These are phyloP conservation scores for Cataglyphis livida DNA, from an alignment of 2,888 invertebrate species.

Conservation along the genomic window DNA sequence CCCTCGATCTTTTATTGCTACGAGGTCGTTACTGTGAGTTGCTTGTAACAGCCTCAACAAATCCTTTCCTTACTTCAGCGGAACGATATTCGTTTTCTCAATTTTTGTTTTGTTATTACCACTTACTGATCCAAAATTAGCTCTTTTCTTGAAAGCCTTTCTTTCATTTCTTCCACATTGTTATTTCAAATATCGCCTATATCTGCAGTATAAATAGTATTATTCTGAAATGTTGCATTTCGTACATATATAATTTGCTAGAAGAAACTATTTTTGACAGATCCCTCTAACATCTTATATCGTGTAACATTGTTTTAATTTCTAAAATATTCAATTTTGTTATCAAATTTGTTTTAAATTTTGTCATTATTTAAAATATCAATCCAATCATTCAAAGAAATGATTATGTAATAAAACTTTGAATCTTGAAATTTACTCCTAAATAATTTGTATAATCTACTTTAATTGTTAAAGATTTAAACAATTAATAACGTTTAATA, in stretches of 20 bases:
- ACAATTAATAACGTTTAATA: background rate
- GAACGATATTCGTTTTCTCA: conserved; percentile 59
- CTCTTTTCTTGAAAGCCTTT: conserved; percentile 25
- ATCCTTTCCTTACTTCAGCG: conserved; percentile 23
- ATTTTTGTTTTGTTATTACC: conserved; percentile 36
- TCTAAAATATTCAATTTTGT: background rate
- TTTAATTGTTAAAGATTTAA: background rate
- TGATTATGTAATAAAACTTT: background rate
- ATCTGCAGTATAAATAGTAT: background rate
- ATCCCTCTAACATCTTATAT: background rate
- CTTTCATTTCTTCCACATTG: conserved; percentile 1
- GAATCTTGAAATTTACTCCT: background rate
- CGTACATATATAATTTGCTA: conserved; percentile 15
- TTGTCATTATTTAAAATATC: background rate
- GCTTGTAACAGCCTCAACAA: conserved; percentile 45
- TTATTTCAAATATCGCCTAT: background rate
- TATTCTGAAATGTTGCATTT: background rate
- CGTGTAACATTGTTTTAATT: background rate
- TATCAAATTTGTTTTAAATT: conserved; percentile 4
- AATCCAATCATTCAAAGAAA: background rate
- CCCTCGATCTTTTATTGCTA: conserved; percentile 47
- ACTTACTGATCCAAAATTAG: conserved; percentile 6
- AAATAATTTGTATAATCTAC: background rate
- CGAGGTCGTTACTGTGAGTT: conserved; percentile 45
- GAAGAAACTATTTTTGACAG: background rate